Evolutionary conservation across 2,797 vertebrate genomes (phyloP).

Genomic region (Pseudocheirus occidentalis): DNA sequence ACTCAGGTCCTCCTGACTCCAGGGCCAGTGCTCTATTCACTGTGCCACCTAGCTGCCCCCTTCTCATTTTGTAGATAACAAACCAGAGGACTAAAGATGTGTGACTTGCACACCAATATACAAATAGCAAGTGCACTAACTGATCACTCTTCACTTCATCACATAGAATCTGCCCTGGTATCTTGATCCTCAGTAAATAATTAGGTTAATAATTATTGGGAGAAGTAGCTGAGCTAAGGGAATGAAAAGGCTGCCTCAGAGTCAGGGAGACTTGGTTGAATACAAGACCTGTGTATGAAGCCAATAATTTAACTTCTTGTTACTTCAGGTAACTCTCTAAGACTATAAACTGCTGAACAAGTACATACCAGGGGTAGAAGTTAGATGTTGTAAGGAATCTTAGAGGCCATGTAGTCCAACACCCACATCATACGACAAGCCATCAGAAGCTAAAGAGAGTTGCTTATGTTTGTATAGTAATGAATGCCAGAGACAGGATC

Average conservation of each 20-base stretch:
- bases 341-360: not conserved
- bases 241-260: not conserved
- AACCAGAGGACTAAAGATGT: not conserved
- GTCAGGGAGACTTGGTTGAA: not conserved
- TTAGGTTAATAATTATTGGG: not conserved
- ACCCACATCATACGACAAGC: not conserved
- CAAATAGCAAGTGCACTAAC: not conserved
- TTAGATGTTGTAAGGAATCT: not conserved
- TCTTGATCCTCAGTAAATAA: not conserved
- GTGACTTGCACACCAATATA: not conserved
- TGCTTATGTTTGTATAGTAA: not conserved
- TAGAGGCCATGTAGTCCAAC: not conserved
- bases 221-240: not conserved
- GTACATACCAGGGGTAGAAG: not conserved
- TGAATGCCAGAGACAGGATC: not conserved
- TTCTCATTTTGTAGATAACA: not conserved
- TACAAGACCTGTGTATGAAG: not conserved
- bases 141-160: not conserved
- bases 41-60: too few relatives aligned
- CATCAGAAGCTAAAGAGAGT: not conserved
- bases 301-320: not conserved
- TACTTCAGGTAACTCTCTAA: not conserved
- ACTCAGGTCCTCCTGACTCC: too few relatives aligned
- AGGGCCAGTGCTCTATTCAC: too few relatives aligned
- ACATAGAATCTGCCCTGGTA: not conserved